Conservation (phyloP, 2,888 invertebrate genomes). For the Drosophila sordidula region DNA sequence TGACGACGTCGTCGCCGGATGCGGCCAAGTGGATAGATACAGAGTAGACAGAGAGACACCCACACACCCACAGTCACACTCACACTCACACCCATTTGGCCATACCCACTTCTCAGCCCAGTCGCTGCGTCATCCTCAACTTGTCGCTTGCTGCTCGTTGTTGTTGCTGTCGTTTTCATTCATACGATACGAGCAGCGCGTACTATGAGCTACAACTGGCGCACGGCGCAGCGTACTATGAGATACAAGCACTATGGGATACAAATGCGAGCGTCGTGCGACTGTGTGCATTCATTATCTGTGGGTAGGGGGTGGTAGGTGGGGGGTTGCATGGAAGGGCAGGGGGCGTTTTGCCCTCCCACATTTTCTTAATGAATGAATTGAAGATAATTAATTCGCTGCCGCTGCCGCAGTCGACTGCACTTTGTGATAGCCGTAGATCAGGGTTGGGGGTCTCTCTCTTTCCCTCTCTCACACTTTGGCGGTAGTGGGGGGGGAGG, state of each 20-base stretch:
- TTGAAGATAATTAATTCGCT: conserved; percentile 80
- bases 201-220: conserved; percentile 63
- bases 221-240: conserved; percentile 49
- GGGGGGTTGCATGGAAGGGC: background rate
- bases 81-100: conserved; percentile 6
- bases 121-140: conserved; percentile 55
- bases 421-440: conserved; percentile 53
- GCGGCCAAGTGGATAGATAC: conserved; percentile 63
- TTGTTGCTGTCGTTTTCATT: conserved; percentile 62
- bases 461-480: too few relatives aligned
- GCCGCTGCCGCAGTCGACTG: conserved; percentile 52
- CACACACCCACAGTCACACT: conserved; percentile 29
- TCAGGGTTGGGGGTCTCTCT: conserved; percentile 12
- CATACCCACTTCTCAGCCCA: conserved; percentile 36
- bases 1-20: conserved; percentile 58
- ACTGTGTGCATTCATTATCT: conserved; percentile 76
- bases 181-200: conserved; percentile 58
- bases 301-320: conserved; percentile 1
- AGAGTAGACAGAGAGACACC: conserved; percentile 49
- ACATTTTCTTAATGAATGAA: conserved; percentile 80
- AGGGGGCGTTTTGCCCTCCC: conserved; percentile 44
- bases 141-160: conserved; percentile 38
- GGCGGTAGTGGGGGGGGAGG: background rate
- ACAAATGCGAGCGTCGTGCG: conserved; percentile 45
- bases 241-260: conserved; percentile 64